phyloP scores from a whole-genome alignment of 2,888 invertebrate genomes.

The Ecliptopera silaceata region DNA sequence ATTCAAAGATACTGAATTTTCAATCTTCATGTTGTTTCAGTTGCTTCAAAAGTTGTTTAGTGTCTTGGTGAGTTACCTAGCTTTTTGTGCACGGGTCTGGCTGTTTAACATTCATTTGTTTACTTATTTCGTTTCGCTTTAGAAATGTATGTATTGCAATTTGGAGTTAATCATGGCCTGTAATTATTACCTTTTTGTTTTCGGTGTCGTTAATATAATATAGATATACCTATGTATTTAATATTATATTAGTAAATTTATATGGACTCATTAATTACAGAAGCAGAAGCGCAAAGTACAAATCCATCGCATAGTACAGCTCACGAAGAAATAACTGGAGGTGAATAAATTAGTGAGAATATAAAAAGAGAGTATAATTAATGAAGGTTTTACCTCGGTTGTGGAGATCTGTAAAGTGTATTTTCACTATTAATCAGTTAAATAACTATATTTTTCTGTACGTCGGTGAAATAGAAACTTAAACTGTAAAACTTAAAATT shows the following conservation, averaged over 20 bases:
- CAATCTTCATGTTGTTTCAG: slow-evolving; percentile 76
- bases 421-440: slow-evolving; percentile 38
- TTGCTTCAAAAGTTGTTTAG: slow-evolving; percentile 75
- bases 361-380: neutral
- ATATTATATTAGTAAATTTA: neutral
- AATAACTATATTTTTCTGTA: slow-evolving; percentile 41
- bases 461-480: slow-evolving; percentile 15
- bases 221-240: too few relatives aligned
- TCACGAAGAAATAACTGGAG: slow-evolving; percentile 50
- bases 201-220: neutral
- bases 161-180: neutral
- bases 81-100: slow-evolving; percentile 43
- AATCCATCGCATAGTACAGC: slow-evolving; percentile 75
- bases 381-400: slow-evolving; percentile 39
- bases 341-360: slow-evolving; percentile 38
- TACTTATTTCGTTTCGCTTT: slow-evolving; percentile 9
- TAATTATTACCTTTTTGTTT: neutral
- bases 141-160: slow-evolving; percentile 1
- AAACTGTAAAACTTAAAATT: slow-evolving; percentile 7
- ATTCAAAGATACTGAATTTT: slow-evolving; percentile 14
- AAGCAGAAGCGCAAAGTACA: slow-evolving; percentile 63
- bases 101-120: slow-evolving; percentile 31
- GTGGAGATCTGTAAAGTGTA: slow-evolving; percentile 45
- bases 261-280: slow-evolving; percentile 46
- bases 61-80: slow-evolving; percentile 63